Percentiles rank a stretch among this genome's conserved stretches.
Evolutionary conservation across 2,888 invertebrate genomes (phyloP).

Genomic region (Scaptomyza parva): DNA sequence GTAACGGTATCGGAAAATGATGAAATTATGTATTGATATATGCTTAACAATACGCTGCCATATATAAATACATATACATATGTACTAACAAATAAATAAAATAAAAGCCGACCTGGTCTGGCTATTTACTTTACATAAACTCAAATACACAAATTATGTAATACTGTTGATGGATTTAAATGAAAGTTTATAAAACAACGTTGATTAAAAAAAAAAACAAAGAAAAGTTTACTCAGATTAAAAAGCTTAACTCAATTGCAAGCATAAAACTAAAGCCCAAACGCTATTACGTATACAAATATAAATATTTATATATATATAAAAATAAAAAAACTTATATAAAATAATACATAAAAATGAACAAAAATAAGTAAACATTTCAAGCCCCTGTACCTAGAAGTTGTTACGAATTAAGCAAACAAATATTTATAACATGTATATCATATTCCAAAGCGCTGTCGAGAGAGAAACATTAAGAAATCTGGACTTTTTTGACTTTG

Average conservation of each 20-base stretch:
- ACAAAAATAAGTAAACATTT: conserved; percentile 46
- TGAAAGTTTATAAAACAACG: conserved; percentile 78
- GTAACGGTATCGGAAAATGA: conserved; percentile 16
- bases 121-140: conserved; percentile 47
- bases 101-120: conserved; percentile 63
- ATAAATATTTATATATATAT: conserved; percentile 20
- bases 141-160: conserved; percentile 59
- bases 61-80: conserved; percentile 50
- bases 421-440: conserved; percentile 46
- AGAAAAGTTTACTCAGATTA: conserved; percentile 52
- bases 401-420: conserved; percentile 70
- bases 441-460: conserved; percentile 53
- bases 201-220: conserved; percentile 64
- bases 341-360: conserved; percentile 29
- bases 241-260: conserved; percentile 56
- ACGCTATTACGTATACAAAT: conserved; percentile 44
- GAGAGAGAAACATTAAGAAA: conserved; percentile 37
- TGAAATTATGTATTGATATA: conserved; percentile 65
- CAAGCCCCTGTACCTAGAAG: conserved; percentile 72
- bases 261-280: conserved; percentile 38
- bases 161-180: conserved; percentile 72
- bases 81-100: conserved; percentile 43
- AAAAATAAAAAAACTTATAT: conserved; percentile 13
- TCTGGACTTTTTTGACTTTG: conserved; percentile 52
- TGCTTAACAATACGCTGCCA: conserved; percentile 76